Base-by-base conservation (phyloP, 2,797 vertebrate species). In the Schizothorax lantsangensis region DNA sequence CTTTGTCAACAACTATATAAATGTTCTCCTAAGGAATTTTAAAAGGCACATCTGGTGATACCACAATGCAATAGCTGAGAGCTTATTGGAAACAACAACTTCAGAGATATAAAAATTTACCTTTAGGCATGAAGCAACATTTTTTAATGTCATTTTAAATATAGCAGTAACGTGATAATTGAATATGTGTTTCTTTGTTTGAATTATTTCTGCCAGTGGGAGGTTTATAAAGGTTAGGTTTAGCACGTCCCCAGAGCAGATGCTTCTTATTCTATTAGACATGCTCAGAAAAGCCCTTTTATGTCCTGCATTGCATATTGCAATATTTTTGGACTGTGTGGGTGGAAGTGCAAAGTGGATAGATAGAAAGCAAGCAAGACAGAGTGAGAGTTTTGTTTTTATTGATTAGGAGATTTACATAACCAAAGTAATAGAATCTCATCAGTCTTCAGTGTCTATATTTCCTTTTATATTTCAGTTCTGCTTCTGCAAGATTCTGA, bases 311-410 rank as follows among this genome's bases (percentile, higher is more conserved):
- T 26, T 66, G 40, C 78, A 64, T 84, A 72, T 71, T 43, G 64
- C 82, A 77, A 54, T 89, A 87, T 89, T 89, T 87, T 89, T 82
- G 79, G 59, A 54, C 40, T 86, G 79, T 87, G 89, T 89, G 79
- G 88, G 88, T 57, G 86, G 54, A 81, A 69, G 68, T 82, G 82
- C 74, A 79, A 87, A 87, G 68, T 86, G 62, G 66, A 83, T 78
- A 72, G 66, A 83, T 78, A 72, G 52, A 33, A 26, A 86, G 69
- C 43, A 14, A 9, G 15, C 54, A 79, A 84, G 81, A 86, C 10
- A 62, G 74, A 52, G 81, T 33, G 79, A 30, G 64, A 72, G 23
- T 77, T 86, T 64, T 59, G 23, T 36, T 80, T 81, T 81, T 89
- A 82, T 85, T 83, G 49, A 79, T 78, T 89, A 59, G 54, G 4